Conservation (phyloP, 2,113 vertebrate genomes). For the Cyanoderma ruficeps region DNA sequence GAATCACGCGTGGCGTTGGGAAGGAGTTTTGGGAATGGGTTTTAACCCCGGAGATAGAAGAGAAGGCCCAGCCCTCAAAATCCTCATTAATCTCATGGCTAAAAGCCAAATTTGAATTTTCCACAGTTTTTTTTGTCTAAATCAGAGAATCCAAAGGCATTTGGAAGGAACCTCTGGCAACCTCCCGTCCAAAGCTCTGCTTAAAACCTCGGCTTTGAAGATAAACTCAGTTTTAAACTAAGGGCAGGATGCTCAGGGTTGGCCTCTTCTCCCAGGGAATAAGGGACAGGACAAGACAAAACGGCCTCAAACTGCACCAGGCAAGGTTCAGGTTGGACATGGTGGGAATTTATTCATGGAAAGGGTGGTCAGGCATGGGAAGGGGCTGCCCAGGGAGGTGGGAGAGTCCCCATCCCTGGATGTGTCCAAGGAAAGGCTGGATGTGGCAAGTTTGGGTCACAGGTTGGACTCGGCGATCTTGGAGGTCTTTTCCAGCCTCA, state of each 20-base stretch:
- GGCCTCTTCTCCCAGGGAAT: not conserved
- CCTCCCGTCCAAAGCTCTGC: not conserved
- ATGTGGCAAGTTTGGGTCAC: not conserved
- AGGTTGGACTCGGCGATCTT: rapidly evolving
- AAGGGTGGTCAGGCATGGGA: not conserved
- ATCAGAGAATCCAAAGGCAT: not conserved
- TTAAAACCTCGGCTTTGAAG: rapidly evolving
- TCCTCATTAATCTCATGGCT: not conserved
- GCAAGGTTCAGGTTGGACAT: not conserved
- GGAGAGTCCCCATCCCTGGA: not conserved
- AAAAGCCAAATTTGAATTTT: not conserved
- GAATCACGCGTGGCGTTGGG: not conserved
- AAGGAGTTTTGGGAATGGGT: not conserved
- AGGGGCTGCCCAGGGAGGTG: not conserved
- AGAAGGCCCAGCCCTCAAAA: not conserved
- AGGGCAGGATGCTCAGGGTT: not conserved
- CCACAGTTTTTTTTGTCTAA: rapidly evolving
- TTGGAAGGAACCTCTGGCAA: not conserved
- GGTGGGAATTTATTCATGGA: not conserved
- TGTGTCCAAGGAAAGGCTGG: rapidly evolving
- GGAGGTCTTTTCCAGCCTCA: not conserved
- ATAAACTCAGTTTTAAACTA: not conserved
- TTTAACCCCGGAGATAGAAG: not conserved
- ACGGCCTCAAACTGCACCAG: not conserved
- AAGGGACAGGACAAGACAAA: rapidly evolving